Conservation (phyloP, 2,113 vertebrate species). For the Phodopus roborovskii region DNA sequence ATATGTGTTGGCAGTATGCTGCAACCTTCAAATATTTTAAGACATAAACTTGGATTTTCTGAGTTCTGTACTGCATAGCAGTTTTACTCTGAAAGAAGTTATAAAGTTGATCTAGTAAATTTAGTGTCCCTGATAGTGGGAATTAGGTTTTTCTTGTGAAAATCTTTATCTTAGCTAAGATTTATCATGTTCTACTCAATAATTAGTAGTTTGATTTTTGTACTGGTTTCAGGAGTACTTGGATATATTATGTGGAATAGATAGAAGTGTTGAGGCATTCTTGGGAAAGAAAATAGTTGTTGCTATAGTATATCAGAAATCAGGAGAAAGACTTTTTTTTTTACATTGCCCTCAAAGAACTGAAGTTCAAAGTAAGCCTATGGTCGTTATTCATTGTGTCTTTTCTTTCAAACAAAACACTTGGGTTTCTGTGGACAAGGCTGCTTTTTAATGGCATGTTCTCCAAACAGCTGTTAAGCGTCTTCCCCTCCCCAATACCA, state of each 20-base stretch:
- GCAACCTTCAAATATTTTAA: slow-evolving; percentile 32
- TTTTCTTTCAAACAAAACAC: slow-evolving; percentile 76
- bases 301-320: slow-evolving; percentile 62
- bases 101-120: slow-evolving; percentile 38
- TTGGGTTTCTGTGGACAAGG: slow-evolving; percentile 79
- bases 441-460: slow-evolving; percentile 82
- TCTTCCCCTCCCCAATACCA: slow-evolving; percentile 71
- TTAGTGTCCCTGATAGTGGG: slow-evolving; percentile 11
- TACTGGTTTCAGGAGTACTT: slow-evolving; percentile 25
- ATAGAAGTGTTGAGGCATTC: slow-evolving; percentile 28
- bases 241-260: slow-evolving; percentile 34
- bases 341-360: slow-evolving; percentile 29
- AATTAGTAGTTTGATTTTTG: slow-evolving; percentile 38
- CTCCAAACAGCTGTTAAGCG: slow-evolving; percentile 81
- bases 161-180: slow-evolving; percentile 26
- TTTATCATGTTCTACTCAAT: slow-evolving; percentile 46
- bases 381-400: slow-evolving; percentile 74
- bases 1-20: neutral
- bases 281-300: slow-evolving; percentile 39
- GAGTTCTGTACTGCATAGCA: slow-evolving; percentile 18
- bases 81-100: slow-evolving; percentile 42
- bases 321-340: slow-evolving; percentile 33
- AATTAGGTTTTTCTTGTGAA: slow-evolving; percentile 44
- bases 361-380: slow-evolving; percentile 71
- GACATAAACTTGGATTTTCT: slow-evolving; percentile 26